Base-by-base conservation (phyloP, 2,888 invertebrate species). In the Petrolisthes manimaculis region DNA sequence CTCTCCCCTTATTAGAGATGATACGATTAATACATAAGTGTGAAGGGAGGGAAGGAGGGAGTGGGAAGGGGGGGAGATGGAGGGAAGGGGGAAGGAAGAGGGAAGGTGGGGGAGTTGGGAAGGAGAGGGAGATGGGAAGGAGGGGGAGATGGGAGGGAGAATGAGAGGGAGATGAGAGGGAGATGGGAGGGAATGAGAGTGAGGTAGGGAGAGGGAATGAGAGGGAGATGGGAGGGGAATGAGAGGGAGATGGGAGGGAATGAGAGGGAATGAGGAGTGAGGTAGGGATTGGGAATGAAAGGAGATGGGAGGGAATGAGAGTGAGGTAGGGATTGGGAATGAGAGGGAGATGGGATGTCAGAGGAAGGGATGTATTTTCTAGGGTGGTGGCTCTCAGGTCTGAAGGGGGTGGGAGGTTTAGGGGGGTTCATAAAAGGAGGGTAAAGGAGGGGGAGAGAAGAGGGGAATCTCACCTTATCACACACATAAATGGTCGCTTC, bases 131-230 rank as follows among this genome's bases (percentile, higher is more conserved):
- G 61, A 61, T 61, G 61, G 14, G 61, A 61, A 61, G 61, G 14
- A 14, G 61, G 61, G 14, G 61, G 61, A 61, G 61, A 61, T 61
- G 71, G 5, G 5, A 71, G n/a, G 8, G 71, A 12, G 5, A 71
- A 71, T 71, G 71, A 71, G 71, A 71, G n/a, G 71, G 71, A 18
- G 71, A 71, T 12, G 71, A n/a, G 71, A 18, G n/a, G n/a, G n/a
- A 5, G 71, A n/a, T 5, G n/a, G 71, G 71, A n/a, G 71, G n/a
- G 71, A 71, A 8, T 6, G 61, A 61, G 61, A 14, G 61, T 6
- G 14, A 61, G 61, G 14, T 9, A 14, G 61, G 14, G 61, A 14
- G 14, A 14, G 61, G 14, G 61, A 14, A 61, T 9, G 61, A 61
- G 61, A 14, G 14, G 61, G 61, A 61, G 61, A 14, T 9, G 61